Evolutionary conservation across 1,140 invertebrate species (phyloP), one percentile per base, ranked within the genome.

Genomic region (Platorchestia sp.): DNA sequence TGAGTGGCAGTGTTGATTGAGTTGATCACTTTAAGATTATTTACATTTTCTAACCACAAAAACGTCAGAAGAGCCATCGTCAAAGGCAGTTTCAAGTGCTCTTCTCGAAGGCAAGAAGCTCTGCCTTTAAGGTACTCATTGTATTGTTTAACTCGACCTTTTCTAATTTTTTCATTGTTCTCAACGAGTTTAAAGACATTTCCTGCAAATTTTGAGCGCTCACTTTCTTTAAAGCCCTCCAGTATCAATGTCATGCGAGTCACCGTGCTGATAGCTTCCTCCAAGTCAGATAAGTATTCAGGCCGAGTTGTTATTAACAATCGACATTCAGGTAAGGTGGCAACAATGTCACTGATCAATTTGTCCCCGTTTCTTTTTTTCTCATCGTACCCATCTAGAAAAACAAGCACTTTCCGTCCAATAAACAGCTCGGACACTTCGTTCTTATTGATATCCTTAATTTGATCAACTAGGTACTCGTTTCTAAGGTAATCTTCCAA

Each of bases 341-440:
- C 3, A 19, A 40, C 45, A 44, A 93, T 45, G 91, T 93, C 91
- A 27, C 0, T n/a, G 0, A 93, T 27, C 3, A 93, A 44, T 47
- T 14, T 40, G 7, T 93, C 91, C 1, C 43, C 91, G 10, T 93
- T 40, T 3, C 0, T 7, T 93, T 47, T 47, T 47, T 45, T 47
- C 91, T 93, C 91, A n/a, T 93, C 91, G 44, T 45, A 47, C 40
- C 91, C 91, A 93, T 93, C 91, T 47, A 93, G 7, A 6, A 93
- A 0, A 44, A 93, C 41, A 7, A 93, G 45, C 19, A 93, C 40
- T 40, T 47, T 45, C 36, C 45, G 45, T 7, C 6, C 6, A 93
- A 10, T 42, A 16, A 89, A 44, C 87, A 89, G 42, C 0, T 6
- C 5, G 41, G 10, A 43, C n/a, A 43, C 41, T 6, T 42, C 41